Conservation (phyloP, 2,888 invertebrate species). For the Temnothorax ravouxi region DNA sequence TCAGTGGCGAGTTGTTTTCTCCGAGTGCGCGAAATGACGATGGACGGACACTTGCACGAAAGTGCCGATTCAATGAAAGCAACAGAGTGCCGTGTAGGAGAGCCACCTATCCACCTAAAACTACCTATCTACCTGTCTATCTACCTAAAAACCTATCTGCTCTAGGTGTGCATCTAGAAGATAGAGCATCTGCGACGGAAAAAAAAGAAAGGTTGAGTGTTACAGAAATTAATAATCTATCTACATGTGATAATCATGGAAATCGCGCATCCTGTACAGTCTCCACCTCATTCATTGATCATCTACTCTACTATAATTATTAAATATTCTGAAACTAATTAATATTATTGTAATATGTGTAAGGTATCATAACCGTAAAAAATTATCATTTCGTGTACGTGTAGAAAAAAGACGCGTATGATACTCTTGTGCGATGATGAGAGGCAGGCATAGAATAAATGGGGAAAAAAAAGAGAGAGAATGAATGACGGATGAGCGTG, state of each 20-base stretch:
- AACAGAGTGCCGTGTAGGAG: constrained; percentile 61
- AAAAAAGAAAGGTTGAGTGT: constrained; percentile 71
- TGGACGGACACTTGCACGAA: constrained; percentile 46
- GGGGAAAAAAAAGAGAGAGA: constrained; percentile 43
- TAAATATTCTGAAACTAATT: constrained; percentile 81
- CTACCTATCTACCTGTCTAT: constrained; percentile 66
- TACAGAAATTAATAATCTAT: constrained; percentile 89
- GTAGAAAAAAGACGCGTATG: constrained; percentile 59
- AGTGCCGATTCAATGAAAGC: constrained; percentile 40
- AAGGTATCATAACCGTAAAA: constrained; percentile 78
- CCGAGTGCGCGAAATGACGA: constrained; percentile 48
- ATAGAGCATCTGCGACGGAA: constrained; percentile 52
- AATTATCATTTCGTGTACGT: constrained; percentile 78
- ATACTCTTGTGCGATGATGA: constrained; percentile 35
- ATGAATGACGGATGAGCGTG: constrained; percentile 74
- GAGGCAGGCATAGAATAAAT: constrained; percentile 35
- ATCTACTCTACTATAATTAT: constrained; percentile 88
- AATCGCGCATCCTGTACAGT: constrained; percentile 88
- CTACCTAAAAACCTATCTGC: constrained; percentile 62
- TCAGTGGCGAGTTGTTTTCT: constrained; percentile 46
- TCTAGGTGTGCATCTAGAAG: constrained; percentile 55
- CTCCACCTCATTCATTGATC: constrained; percentile 90
- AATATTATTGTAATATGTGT: constrained; percentile 85
- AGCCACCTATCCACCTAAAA: constrained; percentile 61
- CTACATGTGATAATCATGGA: constrained; percentile 89